phyloP scores from a whole-genome alignment of 2,113 vertebrate species.

The Protobothrops flavoviridis region DNA sequence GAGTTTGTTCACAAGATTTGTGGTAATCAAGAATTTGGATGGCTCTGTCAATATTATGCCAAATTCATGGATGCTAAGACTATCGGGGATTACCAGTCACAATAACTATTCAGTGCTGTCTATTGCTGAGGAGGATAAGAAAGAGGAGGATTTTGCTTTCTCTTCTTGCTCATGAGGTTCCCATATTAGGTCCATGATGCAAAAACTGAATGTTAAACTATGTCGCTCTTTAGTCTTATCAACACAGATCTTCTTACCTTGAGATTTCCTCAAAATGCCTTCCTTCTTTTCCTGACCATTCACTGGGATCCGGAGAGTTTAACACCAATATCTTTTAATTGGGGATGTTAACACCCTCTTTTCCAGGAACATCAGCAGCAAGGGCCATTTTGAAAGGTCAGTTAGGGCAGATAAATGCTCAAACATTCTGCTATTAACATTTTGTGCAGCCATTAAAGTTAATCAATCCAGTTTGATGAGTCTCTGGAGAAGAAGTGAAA shows the following conservation, averaged over 20 bases:
- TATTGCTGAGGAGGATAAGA: neutral
- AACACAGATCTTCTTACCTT: neutral
- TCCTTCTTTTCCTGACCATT: neutral
- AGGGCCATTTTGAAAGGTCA: conserved; percentile 11
- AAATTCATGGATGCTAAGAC: neutral
- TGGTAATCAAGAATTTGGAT: neutral
- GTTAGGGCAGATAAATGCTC: neutral
- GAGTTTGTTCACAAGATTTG: neutral
- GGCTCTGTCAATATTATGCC: neutral
- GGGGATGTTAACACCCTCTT: neutral
- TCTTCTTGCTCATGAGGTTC: neutral
- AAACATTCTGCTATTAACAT: neutral
- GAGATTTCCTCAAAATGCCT: neutral
- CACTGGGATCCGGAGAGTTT: neutral
- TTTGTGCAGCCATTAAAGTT: neutral
- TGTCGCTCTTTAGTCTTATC: neutral
- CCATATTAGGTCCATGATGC: neutral
- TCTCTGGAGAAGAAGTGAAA: neutral
- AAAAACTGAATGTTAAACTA: neutral
- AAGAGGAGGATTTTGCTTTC: neutral
- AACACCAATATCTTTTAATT: neutral
- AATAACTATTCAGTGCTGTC: neutral
- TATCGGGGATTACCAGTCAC: neutral
- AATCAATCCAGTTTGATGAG: conserved; percentile 1
- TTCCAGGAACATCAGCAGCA: accelerated